Evolutionary conservation across 2,797 vertebrate species (phyloP).

Genomic region (Hozukius guyotensis): DNA sequence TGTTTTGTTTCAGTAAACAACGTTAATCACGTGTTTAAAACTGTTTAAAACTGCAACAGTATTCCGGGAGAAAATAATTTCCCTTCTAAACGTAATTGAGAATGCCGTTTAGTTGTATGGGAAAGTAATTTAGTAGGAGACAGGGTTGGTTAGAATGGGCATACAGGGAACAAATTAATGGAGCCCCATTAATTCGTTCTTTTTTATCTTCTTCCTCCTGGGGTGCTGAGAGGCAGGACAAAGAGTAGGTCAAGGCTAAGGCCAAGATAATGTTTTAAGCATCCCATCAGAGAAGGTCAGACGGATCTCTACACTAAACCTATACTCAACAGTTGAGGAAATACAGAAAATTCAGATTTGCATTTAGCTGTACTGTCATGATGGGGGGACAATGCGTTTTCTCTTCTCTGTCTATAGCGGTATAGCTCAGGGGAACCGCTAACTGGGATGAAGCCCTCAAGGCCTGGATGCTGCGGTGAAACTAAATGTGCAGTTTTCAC

Average conservation of each 20-base stretch:
- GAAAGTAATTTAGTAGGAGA: neutral
- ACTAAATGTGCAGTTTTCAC: conserved; percentile 40
- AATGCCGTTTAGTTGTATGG: neutral
- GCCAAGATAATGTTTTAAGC: conserved; percentile 54
- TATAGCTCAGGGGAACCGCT: conserved; percentile 39
- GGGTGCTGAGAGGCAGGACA: conserved; percentile 49
- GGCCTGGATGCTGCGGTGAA: conserved; percentile 47
- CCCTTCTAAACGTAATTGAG: neutral
- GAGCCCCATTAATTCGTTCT: conserved; percentile 53
- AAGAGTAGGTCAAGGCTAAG: conserved; percentile 55
- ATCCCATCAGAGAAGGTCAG: conserved; percentile 43
- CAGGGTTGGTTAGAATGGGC: conserved; percentile 14
- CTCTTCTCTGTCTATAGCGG: conserved; percentile 1
- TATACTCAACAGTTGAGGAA: conserved; percentile 7
- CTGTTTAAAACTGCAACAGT: neutral
- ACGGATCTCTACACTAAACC: conserved; percentile 10
- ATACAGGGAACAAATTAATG: conserved; percentile 54
- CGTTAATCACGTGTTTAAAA: neutral
- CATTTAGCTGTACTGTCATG: conserved; percentile 33
- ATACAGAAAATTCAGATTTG: conserved; percentile 14
- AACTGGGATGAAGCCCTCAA: conserved; percentile 52
- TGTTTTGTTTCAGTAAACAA: neutral
- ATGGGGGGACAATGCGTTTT: conserved; percentile 13
- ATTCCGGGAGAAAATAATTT: fast-evolving
- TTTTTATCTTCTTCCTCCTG: conserved; percentile 51